These are phyloP conservation scores for Parascotia fuliginaria DNA, from an alignment of 2,888 invertebrate species.

Conservation along the genomic window DNA sequence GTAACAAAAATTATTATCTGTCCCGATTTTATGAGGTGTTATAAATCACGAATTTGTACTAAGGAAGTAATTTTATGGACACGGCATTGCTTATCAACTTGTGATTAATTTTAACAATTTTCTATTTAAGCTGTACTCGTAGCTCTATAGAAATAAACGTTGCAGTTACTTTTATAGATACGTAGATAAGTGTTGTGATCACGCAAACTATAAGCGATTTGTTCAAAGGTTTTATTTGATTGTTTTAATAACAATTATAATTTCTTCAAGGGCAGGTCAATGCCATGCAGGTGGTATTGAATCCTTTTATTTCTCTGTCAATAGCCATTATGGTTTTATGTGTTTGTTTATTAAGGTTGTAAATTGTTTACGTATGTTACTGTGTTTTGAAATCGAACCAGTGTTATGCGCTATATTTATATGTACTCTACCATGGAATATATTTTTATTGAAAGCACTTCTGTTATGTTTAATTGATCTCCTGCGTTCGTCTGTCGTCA, in stretches of 20 bases:
- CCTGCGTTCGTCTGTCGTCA: too few species aligned
- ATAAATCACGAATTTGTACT: conserved; percentile 40
- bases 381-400: too few species aligned
- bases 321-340: neutral
- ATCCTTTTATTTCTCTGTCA: neutral
- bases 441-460: too few species aligned
- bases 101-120: conserved; percentile 23
- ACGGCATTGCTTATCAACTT: conserved; percentile 19
- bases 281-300: conserved; percentile 15
- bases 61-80: conserved; percentile 40
- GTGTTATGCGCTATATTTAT: too few species aligned
- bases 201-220: conserved; percentile 30
- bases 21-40: conserved; percentile 13
- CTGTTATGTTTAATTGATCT: too few species aligned
- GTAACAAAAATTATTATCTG: conserved; percentile 12
- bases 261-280: conserved; percentile 31
- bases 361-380: neutral
- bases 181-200: conserved; percentile 28
- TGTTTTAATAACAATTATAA: conserved; percentile 36
- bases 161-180: conserved; percentile 6
- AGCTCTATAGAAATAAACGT: conserved; percentile 12
- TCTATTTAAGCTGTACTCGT: conserved; percentile 9
- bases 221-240: conserved; percentile 40
- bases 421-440: too few species aligned
- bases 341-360: neutral